Evolutionary conservation across 2,113 vertebrate genomes (phyloP), one percentile per base, ranked within the genome.

Genomic region (Lathamus discolor): DNA sequence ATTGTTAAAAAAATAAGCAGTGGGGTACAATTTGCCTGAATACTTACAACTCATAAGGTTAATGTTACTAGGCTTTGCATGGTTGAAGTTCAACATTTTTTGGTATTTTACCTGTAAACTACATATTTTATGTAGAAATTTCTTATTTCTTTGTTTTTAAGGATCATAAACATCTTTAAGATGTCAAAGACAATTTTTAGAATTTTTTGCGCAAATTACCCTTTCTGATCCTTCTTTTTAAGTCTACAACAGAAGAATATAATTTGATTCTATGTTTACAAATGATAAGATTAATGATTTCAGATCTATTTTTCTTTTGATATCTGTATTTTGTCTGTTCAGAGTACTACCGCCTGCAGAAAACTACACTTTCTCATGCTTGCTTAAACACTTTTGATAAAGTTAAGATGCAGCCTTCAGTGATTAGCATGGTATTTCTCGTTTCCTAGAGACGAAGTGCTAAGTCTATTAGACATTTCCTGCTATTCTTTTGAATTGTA

Each of bases 401-500:
- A 92, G 90, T 76, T 93, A 91, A 97, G 90, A 88, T 96, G 88
- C 95, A 92, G 83, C 86, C 88, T 91, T 90, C 67, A 81, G 86
- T 93, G 89, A 97, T 97, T 95, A 97, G 91, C 86, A 73, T 92
- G 92, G 90, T 92, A 85, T 96, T 96, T 97, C 92, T 96, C 7
- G 91, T 97, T 98, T 97, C 93, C 95, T 95, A 96, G 97, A 98
- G 80, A 94, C 92, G 87, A 90, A 98, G 93, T 88, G 83, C 72
- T 96, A 97, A 97, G 92, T 94, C 93, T 95, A 88, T 97, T 97
- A 96, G 91, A 97, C 80, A 94, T 97, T 98, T 97, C 96, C 95
- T 95, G 94, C 86, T 94, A 95, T 97, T 97, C 88, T 97, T 98
- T 96, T 97, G 87, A 97, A 96, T 96, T 97, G 96, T 97, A 96